Conservation (phyloP, 2,797 vertebrate genomes). For the Halcyon badia region DNA sequence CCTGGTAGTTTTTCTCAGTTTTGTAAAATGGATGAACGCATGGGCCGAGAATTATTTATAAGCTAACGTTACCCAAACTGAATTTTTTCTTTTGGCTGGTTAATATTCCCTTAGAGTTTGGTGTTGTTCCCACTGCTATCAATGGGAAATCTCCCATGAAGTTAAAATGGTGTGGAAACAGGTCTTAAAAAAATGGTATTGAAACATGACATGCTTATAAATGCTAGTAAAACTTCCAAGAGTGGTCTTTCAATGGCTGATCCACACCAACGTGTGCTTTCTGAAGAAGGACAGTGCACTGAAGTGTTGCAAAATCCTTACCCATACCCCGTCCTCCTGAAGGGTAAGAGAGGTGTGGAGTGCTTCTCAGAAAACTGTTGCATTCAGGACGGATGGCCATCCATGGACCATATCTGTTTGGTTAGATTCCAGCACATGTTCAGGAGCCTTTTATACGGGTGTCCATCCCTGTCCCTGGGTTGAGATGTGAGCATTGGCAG, state of each 20-base stretch:
- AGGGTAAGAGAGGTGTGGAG: not conserved
- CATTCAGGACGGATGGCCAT: not conserved
- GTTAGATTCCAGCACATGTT: not conserved
- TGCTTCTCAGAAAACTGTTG: not conserved
- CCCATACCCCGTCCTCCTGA: fast-evolving
- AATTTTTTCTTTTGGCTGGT: not conserved
- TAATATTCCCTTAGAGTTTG: not conserved
- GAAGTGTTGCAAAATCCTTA: fast-evolving
- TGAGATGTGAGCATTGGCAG: not conserved
- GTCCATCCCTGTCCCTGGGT: fast-evolving
- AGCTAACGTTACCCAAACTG: not conserved
- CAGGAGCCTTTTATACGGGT: not conserved
- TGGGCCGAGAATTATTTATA: not conserved
- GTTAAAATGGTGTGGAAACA: not conserved
- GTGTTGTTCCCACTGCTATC: not conserved
- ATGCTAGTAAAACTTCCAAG: not conserved
- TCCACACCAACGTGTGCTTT: not conserved
- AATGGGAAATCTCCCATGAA: not conserved
- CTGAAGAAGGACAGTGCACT: not conserved
- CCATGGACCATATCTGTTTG: not conserved
- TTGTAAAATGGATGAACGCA: not conserved
- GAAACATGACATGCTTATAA: not conserved
- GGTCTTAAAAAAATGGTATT: not conserved
- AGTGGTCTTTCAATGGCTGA: not conserved
- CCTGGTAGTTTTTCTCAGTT: not conserved